Evolutionary conservation across 2,797 vertebrate genomes (phyloP), one percentile per base, ranked within the genome.

Genomic region (Naso thynnoides): DNA sequence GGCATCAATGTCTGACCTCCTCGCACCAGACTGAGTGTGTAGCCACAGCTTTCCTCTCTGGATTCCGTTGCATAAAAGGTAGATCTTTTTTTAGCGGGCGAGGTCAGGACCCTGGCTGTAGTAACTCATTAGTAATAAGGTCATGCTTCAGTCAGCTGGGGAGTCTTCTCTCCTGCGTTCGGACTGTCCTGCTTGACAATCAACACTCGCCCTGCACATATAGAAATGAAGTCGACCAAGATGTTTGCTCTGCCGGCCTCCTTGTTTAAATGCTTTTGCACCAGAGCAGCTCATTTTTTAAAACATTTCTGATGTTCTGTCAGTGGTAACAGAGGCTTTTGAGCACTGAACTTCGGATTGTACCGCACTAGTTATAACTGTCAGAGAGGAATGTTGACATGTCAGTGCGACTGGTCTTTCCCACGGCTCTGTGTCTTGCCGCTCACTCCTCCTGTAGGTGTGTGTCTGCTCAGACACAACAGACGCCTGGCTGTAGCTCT

Each of bases 381-480:
- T 79, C 79, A 63, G 72, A 58, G 45, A 81, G 76, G 88, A 91
- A 90, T 90, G 81, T 81, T 83, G 78, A 81, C 84, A 76, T 73
- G 75, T 70, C 54, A 31, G 86, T 84, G 84, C n/a, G 73, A 84
- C 68, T 74, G 65, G 61, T 57, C 31, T 78, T 84, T 91, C 88
- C 89, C 86, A 90, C 80, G 56, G 79, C 62, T 78, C 77, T 21
- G 58, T 78, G 54, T 66, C 66, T 70, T 70, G 73, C 68, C 58
- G 21, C 70, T 7, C 50, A 19, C 47, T 69, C 50, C 58, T 73
- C 38, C 36, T 47, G 27, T 54, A 60, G 47, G 57, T 67, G 71
- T 33, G 9, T 48, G 50, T 70, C 54, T 59, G 57, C 57, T 67
- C 59, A 33, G 45, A 72, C 47, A 75, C 59, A 78, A 75, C 76